Evolutionary conservation across 2,888 invertebrate species (phyloP).

Genomic region (Vanessa cardui): DNA sequence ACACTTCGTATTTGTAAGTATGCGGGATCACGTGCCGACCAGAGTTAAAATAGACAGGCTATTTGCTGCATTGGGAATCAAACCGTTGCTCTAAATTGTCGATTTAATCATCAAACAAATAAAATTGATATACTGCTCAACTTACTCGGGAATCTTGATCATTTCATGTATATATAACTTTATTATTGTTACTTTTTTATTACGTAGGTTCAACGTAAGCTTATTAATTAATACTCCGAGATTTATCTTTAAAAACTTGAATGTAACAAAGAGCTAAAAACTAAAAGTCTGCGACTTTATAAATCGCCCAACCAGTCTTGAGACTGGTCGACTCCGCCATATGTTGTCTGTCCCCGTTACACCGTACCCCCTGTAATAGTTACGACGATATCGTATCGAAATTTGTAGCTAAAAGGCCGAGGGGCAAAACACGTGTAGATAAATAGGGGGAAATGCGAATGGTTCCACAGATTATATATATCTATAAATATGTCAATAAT

Average conservation of each 20-base stretch:
- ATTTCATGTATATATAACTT: background rate
- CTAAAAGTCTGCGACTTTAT: background rate
- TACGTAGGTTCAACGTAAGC: too few relatives aligned
- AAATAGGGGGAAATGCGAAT: conserved; percentile 25
- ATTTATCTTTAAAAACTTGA: too few relatives aligned
- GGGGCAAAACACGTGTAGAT: conserved; percentile 33
- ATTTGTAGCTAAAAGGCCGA: conserved; percentile 37
- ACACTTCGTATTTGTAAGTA: conserved; percentile 17
- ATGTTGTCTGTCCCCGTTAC: conserved; percentile 30
- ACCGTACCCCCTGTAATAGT: conserved; percentile 34
- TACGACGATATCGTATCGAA: conserved; percentile 33
- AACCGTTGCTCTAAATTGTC: conserved; percentile 17
- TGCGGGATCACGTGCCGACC: conserved; percentile 28
- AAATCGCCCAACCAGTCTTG: conserved; percentile 32
- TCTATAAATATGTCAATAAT: background rate
- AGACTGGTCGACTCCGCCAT: conserved; percentile 28
- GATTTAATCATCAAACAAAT: conserved; percentile 28
- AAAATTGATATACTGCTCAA: background rate
- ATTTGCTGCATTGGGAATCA: conserved; percentile 28
- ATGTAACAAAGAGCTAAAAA: background rate
- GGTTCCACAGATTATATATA: conserved; percentile 7
- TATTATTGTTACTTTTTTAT: background rate
- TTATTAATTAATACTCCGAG: too few relatives aligned
- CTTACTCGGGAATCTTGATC: background rate
- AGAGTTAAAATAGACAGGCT: conserved; percentile 26